A percentile compares a stretch with the other conserved stretches of the same genome.
These are phyloP conservation scores for Trichogramma pretiosum DNA, from an alignment of 1,140 invertebrate species.

Conservation along the genomic window DNA sequence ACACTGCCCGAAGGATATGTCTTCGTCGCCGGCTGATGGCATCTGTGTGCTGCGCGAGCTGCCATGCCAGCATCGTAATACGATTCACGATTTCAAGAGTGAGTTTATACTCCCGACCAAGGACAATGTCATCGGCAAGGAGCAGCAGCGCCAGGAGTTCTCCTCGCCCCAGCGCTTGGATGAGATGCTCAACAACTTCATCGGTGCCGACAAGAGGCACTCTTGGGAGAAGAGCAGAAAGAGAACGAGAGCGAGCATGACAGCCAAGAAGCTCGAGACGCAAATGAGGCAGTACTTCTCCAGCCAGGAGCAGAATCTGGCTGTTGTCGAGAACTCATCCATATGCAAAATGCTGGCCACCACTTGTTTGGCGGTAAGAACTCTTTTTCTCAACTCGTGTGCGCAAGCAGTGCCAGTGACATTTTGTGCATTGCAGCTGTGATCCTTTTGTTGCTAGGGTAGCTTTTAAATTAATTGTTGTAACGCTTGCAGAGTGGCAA, in stretches of 20 bases:
- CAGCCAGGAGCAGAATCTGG: neutral
- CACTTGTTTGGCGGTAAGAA: slow-evolving; percentile 28
- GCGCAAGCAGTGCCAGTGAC: neutral
- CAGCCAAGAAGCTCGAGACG: neutral
- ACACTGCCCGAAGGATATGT: neutral
- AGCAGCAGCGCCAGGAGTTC: too few species aligned
- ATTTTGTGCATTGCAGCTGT: neutral
- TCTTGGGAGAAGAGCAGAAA: too few species aligned
- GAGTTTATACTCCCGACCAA: too few species aligned
- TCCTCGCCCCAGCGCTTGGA: too few species aligned
- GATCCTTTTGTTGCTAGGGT: neutral
- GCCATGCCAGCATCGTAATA: too few species aligned
- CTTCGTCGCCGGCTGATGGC: neutral
- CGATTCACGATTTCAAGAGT: too few species aligned
- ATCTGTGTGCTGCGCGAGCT: neutral
- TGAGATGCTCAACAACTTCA: too few species aligned
- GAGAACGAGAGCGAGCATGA: neutral
- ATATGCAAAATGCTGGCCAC: slow-evolving; percentile 33
- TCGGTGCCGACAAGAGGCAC: too few species aligned
- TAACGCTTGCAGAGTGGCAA: slow-evolving; percentile 21
- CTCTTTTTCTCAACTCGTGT: slow-evolving; percentile 10
- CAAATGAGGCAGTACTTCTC: neutral
- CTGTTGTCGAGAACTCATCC: slow-evolving; percentile 26
- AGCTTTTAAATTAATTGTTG: neutral
- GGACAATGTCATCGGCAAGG: too few species aligned